These are phyloP conservation scores for Scolanthus callimorphus DNA, from an alignment of 92 coral and sea anemone genomes.

Conservation along the genomic window DNA sequence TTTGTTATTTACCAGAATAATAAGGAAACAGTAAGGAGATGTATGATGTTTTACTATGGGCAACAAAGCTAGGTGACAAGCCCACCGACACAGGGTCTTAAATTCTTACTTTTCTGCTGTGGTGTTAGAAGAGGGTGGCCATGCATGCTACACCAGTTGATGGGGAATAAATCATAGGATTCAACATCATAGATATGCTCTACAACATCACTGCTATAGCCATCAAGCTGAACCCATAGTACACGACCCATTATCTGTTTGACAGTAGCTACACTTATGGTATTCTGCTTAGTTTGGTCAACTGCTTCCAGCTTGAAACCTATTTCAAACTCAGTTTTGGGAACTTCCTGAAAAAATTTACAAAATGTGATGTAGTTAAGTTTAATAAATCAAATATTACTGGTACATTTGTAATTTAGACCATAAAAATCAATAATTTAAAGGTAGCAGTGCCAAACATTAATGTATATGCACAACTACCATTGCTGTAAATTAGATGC, in stretches of 20 bases:
- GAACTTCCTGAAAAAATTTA: conserved; percentile 36
- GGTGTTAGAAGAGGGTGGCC: conserved; percentile 80
- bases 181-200: conserved; percentile 84
- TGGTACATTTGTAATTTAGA: too few relatives aligned
- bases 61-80: too few relatives aligned
- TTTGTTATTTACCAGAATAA: too few relatives aligned
- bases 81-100: too few relatives aligned
- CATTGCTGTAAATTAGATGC: too few relatives aligned
- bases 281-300: conserved; percentile 68
- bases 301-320: conserved; percentile 80
- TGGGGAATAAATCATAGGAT: conserved; percentile 71
- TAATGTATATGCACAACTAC: too few relatives aligned
- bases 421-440: too few relatives aligned
- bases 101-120: conserved; percentile 16
- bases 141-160: conserved; percentile 84
- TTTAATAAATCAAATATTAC: too few relatives aligned
- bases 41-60: too few relatives aligned
- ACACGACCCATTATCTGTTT: conserved; percentile 86
- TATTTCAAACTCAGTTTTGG: conserved; percentile 53
- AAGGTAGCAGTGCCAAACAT: too few relatives aligned
- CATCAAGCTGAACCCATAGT: conserved; percentile 73
- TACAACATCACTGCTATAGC: conserved; percentile 54
- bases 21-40: too few relatives aligned
- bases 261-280: conserved; percentile 72
- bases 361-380: too few relatives aligned